Evolutionary conservation across 2,888 invertebrate genomes (phyloP).

Genomic region (Drosophila pseudotalamancana): DNA sequence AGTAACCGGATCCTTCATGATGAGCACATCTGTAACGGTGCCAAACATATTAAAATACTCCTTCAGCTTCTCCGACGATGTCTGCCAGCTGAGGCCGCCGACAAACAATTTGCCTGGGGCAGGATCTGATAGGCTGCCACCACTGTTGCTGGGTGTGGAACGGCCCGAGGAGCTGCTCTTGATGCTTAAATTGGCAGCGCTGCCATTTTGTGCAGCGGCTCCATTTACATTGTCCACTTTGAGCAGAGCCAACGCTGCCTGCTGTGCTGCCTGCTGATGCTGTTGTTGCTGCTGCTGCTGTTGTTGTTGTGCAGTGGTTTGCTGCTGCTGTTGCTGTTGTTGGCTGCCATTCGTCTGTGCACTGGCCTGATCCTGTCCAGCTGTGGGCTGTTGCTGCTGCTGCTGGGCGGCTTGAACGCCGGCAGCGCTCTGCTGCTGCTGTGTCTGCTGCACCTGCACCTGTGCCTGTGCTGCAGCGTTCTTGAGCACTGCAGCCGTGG

Average conservation of each 20-base stretch:
- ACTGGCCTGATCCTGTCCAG: conserved; percentile 57
- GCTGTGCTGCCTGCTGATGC: conserved; percentile 57
- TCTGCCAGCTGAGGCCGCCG: conserved; percentile 97
- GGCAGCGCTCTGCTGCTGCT: conserved; percentile 45
- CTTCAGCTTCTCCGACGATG: conserved; percentile 95
- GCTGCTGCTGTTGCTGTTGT: conserved; percentile 67
- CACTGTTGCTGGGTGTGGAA: conserved; percentile 89
- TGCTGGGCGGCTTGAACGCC: conserved; percentile 24
- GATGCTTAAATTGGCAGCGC: conserved; percentile 58
- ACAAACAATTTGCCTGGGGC: conserved; percentile 95
- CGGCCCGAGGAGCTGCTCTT: conserved; percentile 90
- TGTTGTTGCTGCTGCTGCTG: conserved; percentile 50
- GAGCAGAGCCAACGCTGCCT: conserved; percentile 64
- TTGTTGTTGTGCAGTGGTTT: conserved; percentile 66
- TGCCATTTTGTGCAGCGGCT: conserved; percentile 49
- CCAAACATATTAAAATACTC: conserved; percentile 97
- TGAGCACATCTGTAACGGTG: conserved; percentile 94
- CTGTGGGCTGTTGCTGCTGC: conserved; percentile 31
- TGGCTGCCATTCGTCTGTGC: conserved; percentile 43
- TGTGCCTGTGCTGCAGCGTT: conserved; percentile 81
- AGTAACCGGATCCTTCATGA: conserved; percentile 97
- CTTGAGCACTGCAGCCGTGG: conserved; percentile 79
- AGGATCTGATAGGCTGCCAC: conserved; percentile 86
- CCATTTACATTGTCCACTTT: conserved; percentile 65
- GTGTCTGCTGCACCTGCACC: conserved; percentile 46